Percentiles rank a stretch among this genome's conserved stretches.
Conservation (phyloP, 2,797 vertebrate species). For the Bradypodion ventrale region DNA sequence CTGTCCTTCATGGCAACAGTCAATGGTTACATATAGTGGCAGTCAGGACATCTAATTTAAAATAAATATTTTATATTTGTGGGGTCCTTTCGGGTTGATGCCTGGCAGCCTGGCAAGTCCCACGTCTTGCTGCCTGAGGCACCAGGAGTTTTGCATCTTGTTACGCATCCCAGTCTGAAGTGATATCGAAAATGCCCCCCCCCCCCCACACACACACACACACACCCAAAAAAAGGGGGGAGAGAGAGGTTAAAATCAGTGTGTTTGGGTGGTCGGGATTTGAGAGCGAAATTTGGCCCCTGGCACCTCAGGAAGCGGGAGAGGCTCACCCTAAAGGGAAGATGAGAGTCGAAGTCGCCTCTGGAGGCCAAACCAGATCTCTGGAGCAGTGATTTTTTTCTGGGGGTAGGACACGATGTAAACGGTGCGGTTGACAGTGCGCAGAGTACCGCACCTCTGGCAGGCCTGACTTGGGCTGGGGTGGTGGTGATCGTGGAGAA, state of each 20-base stretch:
- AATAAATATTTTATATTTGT: no score
- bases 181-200: no score
- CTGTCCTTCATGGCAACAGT: no score
- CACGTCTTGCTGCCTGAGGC: no score
- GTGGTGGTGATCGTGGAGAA: background rate
- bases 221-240: no score
- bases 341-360: background rate
- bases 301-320: background rate
- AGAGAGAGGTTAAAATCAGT: background rate
- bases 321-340: background rate
- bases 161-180: no score
- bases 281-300: background rate
- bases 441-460: background rate
- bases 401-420: background rate
- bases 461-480: background rate
- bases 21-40: no score
- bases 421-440: background rate
- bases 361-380: background rate
- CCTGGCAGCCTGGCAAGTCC: no score
- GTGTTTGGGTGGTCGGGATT: background rate
- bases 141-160: no score
- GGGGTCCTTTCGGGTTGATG: no score
- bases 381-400: background rate
- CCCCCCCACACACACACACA: no score
- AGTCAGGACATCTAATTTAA: no score